phyloP scores from a whole-genome alignment of 2,888 invertebrate genomes.

The Rotaria magnacalcarata region DNA sequence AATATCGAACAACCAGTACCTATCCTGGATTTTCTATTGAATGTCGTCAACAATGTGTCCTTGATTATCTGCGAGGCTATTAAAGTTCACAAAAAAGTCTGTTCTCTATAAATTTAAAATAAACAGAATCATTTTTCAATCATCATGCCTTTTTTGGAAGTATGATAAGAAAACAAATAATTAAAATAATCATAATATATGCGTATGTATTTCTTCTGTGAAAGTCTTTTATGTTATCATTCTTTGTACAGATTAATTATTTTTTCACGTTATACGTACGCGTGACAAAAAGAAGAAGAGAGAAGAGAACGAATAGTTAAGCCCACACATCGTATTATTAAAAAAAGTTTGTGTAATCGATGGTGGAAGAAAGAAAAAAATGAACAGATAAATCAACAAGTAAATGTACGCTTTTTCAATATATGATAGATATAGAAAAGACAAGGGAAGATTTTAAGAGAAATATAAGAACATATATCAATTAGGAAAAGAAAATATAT shows the following conservation, averaged over 20 bases:
- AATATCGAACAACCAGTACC: no score
- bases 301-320: neutral
- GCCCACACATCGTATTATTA: neutral
- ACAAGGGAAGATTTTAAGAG: neutral
- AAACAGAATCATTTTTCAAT: neutral
- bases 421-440: no score
- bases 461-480: neutral
- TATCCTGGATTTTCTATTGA: no score
- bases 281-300: neutral
- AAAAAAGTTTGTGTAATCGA: neutral
- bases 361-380: neutral
- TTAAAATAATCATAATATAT: neutral
- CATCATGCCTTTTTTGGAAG: neutral
- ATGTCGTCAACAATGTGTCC: no score
- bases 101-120: no score
- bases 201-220: conserved; percentile 22
- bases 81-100: no score
- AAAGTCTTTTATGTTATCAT: neutral
- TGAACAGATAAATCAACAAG: neutral
- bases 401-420: no score
- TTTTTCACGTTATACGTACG: conserved; percentile 26
- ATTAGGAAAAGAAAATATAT: neutral
- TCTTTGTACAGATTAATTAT: conserved; percentile 17
- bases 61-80: no score
- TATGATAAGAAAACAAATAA: neutral